phyloP scores from a whole-genome alignment of 2,113 vertebrate species.

The Uropsilus gracilis region DNA sequence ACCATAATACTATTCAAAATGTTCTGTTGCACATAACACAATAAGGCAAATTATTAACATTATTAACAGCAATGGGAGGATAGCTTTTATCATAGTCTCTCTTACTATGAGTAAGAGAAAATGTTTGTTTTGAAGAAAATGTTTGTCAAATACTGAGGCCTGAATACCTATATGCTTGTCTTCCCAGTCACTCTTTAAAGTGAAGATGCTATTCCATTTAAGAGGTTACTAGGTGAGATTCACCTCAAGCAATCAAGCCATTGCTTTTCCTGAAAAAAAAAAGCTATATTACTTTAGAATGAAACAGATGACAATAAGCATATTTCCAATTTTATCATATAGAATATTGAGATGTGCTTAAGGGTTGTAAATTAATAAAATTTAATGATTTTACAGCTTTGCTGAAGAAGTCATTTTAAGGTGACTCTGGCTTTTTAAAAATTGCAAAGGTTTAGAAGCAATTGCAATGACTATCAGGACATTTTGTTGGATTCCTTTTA shows the following conservation, averaged over 20 bases:
- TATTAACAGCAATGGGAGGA: too few relatives aligned
- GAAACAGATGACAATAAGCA: not conserved
- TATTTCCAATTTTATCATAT: not conserved
- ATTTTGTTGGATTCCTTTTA: not conserved
- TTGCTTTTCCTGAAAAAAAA: not conserved
- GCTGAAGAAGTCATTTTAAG: not conserved
- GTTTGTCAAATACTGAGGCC: too few relatives aligned
- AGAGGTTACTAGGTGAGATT: not conserved
- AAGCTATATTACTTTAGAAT: not conserved
- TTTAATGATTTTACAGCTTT: not conserved
- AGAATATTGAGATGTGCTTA: not conserved
- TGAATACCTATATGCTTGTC: not conserved
- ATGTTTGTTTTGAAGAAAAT: too few relatives aligned
- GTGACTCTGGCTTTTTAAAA: not conserved
- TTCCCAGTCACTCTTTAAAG: not conserved
- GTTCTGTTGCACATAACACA: not conserved
- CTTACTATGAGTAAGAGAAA: too few relatives aligned
- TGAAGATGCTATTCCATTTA: not conserved
- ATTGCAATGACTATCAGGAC: not conserved
- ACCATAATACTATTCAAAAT: not conserved
- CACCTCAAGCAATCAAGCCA: not conserved
- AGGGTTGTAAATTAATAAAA: not conserved
- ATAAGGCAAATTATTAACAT: slow-evolving; percentile 23
- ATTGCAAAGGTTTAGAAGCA: not conserved
- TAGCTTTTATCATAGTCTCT: too few relatives aligned